Conservation (phyloP, 1,140 invertebrate genomes). For the Protaetia brevitarsis region DNA sequence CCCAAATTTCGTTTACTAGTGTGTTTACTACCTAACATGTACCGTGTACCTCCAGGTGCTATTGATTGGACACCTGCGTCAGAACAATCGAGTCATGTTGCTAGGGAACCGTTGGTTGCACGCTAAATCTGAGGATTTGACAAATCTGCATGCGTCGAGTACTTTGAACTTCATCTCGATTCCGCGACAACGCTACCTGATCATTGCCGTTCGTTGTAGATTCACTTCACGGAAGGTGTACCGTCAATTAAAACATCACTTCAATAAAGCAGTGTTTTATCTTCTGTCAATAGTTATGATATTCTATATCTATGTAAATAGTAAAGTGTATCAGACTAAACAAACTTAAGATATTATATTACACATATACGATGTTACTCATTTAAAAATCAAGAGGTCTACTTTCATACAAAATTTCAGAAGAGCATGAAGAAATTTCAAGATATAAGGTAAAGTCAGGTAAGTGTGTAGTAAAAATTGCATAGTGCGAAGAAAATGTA, state of each 20-base stretch:
- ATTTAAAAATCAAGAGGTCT: too few relatives aligned
- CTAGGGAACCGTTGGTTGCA: constrained; percentile 45
- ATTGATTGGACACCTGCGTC: constrained; percentile 48
- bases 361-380: too few relatives aligned
- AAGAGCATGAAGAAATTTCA: too few relatives aligned
- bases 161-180: constrained; percentile 27
- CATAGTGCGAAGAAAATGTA: too few relatives aligned
- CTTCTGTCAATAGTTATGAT: not conserved
- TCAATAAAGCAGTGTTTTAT: not conserved
- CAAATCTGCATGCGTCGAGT: constrained; percentile 44
- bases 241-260: not conserved
- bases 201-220: not conserved
- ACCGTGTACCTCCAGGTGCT: constrained; percentile 39
- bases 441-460: too few relatives aligned
- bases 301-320: too few relatives aligned
- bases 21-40: constrained; percentile 22
- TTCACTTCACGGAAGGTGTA: not conserved
- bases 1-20: constrained; percentile 30
- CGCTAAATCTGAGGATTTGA: constrained; percentile 45
- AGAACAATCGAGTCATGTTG: constrained; percentile 47
- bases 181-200: not conserved
- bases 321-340: too few relatives aligned
- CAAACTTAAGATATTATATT: too few relatives aligned
- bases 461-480: too few relatives aligned
- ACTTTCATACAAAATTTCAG: too few relatives aligned